Evolutionary conservation across 2,797 vertebrate genomes (phyloP).

Genomic region (Trichosurus vulpecula): DNA sequence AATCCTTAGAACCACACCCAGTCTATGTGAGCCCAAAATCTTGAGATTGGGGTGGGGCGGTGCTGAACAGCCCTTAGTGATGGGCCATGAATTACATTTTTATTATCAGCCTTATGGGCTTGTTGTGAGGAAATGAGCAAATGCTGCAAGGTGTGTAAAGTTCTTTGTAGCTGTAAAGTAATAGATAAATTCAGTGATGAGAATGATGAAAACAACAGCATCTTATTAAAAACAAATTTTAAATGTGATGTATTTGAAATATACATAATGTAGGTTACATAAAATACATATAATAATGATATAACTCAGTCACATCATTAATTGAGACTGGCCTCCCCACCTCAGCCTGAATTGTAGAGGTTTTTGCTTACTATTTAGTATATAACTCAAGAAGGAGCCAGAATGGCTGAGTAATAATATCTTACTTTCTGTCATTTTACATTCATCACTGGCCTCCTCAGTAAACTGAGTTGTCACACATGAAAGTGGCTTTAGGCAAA

Average conservation of each 20-base stretch:
- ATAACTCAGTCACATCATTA: neutral
- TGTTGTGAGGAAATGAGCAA: neutral
- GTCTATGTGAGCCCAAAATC: neutral
- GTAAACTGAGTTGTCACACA: neutral
- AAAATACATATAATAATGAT: neutral
- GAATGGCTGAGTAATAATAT: constrained; percentile 79
- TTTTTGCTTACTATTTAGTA: neutral
- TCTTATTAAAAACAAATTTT: neutral
- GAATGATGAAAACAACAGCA: neutral
- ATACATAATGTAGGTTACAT: neutral
- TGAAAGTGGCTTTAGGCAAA: neutral
- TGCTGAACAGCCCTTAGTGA: neutral
- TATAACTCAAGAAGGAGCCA: constrained; percentile 1
- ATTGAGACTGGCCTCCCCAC: neutral
- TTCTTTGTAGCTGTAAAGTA: neutral
- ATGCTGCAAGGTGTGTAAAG: neutral
- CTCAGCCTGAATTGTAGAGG: neutral
- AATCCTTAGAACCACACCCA: neutral
- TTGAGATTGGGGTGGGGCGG: neutral
- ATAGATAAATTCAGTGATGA: neutral
- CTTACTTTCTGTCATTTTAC: constrained; percentile 82
- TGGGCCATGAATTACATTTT: neutral
- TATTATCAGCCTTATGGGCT: neutral
- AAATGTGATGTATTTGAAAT: neutral
- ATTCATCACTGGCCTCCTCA: constrained; percentile 55